Base-by-base conservation (phyloP, 2,797 vertebrate genomes). In the Sebastes reedi region DNA sequence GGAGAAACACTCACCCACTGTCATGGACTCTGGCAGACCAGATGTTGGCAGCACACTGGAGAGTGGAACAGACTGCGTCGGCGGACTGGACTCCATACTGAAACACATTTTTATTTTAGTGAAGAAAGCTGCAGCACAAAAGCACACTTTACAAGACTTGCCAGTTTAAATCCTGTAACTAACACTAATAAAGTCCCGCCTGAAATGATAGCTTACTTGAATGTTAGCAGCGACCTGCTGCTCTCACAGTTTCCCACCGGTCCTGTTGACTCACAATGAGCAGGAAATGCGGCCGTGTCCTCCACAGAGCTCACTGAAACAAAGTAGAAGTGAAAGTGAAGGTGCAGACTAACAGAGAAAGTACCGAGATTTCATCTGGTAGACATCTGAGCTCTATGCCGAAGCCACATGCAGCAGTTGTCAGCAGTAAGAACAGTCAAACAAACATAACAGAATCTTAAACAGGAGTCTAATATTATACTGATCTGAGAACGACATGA, bases 1-100 rank as follows among this genome's bases (percentile, higher is more conserved):
- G 42, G 7, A 39, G 13, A 52, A 20, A 60, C 54, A 97, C 98
- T 97, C 93, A 99, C 98, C 96, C 65, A 97, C 93, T 34, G 97
- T 98, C 98, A 99, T 99, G 39, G 97, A 96, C 89, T 99, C 98
- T 6, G 98, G 96, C 82, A 97, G 94, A 5, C 92, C 92, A 70
- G 96, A 83, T 74, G 96, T 89, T 65, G 96, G 95, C 89, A 97
- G 87, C 55, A 91, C 77, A 72, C 29, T 92, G 86, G 87, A 95
- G 77, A 96, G 92, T 3, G 95, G 82, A 62, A 94, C 92, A 58
- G 87, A 83, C 78, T 93, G 94, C 27, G 76, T 68, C 20, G 95
- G 91, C 42, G 96, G 92, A 87, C 93, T 95, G 83, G 95, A 92
- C 92, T 98, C 97, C 96, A 96, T 92, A 52, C 98, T 99, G 92